A percentile compares a stretch with the other conserved stretches of the same genome.
Evolutionary conservation across 2,888 invertebrate genomes (phyloP).

Genomic region (Capitulum mitella): DNA sequence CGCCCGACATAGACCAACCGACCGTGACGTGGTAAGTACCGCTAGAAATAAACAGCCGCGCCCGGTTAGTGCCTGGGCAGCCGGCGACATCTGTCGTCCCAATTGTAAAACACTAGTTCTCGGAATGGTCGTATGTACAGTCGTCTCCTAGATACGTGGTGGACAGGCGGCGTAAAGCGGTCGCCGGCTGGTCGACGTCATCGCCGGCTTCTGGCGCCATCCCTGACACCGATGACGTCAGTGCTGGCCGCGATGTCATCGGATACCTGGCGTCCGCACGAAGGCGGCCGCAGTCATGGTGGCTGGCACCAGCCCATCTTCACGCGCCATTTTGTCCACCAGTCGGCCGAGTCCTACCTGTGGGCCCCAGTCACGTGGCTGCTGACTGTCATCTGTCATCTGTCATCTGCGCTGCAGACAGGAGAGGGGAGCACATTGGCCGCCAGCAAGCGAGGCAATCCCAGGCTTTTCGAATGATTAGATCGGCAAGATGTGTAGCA

Average conservation of each 20-base stretch:
- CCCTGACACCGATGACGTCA: background rate
- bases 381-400: too few relatives aligned
- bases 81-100: background rate
- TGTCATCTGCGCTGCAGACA: too few relatives aligned
- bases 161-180: background rate
- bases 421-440: too few relatives aligned
- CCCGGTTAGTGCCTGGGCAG: too few relatives aligned
- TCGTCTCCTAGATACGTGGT: background rate
- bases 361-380: background rate
- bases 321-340: constrained; percentile 21
- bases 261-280: background rate
- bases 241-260: background rate
- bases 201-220: background rate
- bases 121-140: background rate
- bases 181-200: background rate
- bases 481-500: too few relatives aligned
- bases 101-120: background rate
- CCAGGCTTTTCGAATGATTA: too few relatives aligned
- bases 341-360: constrained; percentile 21
- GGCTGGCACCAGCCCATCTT: constrained; percentile 18
- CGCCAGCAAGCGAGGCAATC: too few relatives aligned
- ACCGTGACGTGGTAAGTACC: too few relatives aligned
- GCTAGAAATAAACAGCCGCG: too few relatives aligned
- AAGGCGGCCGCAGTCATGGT: background rate
- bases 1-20: too few relatives aligned